These are phyloP conservation scores for Gadus macrocephalus DNA, from an alignment of 2,113 vertebrate genomes.

Conservation along the genomic window DNA sequence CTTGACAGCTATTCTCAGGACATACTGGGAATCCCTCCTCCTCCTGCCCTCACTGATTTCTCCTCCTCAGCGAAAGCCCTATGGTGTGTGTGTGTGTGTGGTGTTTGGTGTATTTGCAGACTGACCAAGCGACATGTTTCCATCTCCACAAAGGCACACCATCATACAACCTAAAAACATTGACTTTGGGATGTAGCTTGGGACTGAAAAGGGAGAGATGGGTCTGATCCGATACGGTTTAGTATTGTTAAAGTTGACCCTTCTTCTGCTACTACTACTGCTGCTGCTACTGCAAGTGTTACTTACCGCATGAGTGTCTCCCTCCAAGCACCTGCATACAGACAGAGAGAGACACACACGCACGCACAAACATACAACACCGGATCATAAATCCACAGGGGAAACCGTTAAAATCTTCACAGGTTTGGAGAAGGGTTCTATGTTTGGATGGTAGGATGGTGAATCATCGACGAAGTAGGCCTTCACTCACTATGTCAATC, in stretches of 20 bases:
- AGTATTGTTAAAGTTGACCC: slow-evolving; percentile 42
- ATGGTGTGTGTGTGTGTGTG: slow-evolving; percentile 31
- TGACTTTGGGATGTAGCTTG: slow-evolving; percentile 8
- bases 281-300: slow-evolving; percentile 76
- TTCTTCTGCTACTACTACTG: slow-evolving; percentile 53
- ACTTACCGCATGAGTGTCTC: slow-evolving; percentile 68
- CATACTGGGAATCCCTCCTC: slow-evolving; percentile 19
- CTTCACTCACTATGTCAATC: too few relatives aligned
- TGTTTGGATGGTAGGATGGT: neutral
- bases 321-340: slow-evolving; percentile 3
- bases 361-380: slow-evolving; percentile 34
- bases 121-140: slow-evolving; percentile 10
- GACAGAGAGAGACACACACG: slow-evolving; percentile 4
- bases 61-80: slow-evolving; percentile 32
- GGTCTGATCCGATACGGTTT: slow-evolving; percentile 14
- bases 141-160: slow-evolving; percentile 7
- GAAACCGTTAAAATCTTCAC: neutral
- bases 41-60: neutral
- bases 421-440: neutral
- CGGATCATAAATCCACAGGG: slow-evolving; percentile 6
- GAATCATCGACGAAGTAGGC: too few relatives aligned
- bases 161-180: neutral
- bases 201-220: slow-evolving; percentile 23
- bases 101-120: slow-evolving; percentile 12
- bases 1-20: slow-evolving; percentile 63